Percentiles rank a stretch among this genome's conserved stretches.
These are phyloP conservation scores for Himalopsyche tibetana DNA, from an alignment of 2,888 invertebrate genomes.

Conservation along the genomic window DNA sequence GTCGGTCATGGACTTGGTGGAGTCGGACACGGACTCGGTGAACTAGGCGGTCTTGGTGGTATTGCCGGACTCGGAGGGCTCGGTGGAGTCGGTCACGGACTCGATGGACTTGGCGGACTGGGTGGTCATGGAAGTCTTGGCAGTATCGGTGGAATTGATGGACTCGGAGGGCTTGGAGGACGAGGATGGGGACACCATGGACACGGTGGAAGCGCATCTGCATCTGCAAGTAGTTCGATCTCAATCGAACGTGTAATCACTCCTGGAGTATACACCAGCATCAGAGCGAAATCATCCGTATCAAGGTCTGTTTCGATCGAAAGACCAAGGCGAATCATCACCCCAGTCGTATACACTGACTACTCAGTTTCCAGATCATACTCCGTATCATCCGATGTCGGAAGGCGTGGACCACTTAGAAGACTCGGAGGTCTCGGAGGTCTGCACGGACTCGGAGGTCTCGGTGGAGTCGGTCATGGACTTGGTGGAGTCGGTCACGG, in stretches of 20 bases:
- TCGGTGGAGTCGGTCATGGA: not conserved
- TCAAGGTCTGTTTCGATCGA: conserved; percentile 34
- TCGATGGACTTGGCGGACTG: not conserved
- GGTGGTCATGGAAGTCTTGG: not conserved
- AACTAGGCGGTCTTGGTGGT: conserved; percentile 13
- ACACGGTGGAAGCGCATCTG: no score
- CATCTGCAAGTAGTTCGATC: no score
- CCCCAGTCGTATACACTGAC: conserved; percentile 46
- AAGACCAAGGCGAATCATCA: conserved; percentile 33
- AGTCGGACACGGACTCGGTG: not conserved
- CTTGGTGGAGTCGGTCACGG: not conserved
- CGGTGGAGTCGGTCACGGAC: not conserved
- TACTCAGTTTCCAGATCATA: conserved; percentile 44
- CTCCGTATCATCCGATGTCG: conserved; percentile 27
- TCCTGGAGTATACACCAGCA: no score
- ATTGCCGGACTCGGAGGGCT: not conserved
- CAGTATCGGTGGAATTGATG: no score
- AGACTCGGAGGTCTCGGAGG: conserved; percentile 41
- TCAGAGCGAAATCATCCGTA: not conserved
- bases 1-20: no score
- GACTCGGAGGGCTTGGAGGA: no score
- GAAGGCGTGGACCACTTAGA: conserved; percentile 15
- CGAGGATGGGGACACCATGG: no score
- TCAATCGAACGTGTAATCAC: no score
- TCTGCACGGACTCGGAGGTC: conserved; percentile 11